Percentiles rank a stretch among this genome's conserved stretches.
These are phyloP conservation scores for Hemiscyllium ocellatum DNA, from an alignment of 2,113 vertebrate species.

Conservation along the genomic window DNA sequence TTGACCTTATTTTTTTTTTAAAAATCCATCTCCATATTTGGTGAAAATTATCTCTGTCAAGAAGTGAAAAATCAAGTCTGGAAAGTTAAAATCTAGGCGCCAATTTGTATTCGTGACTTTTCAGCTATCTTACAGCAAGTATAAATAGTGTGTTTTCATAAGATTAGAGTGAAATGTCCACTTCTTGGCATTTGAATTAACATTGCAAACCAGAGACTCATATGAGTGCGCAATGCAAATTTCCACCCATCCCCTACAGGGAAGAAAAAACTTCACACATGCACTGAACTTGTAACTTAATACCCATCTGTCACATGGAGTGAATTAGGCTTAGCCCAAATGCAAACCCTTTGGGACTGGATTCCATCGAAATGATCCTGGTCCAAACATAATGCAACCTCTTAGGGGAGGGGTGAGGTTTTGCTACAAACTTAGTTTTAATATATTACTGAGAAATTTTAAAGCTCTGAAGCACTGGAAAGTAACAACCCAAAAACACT, in stretches of 20 bases:
- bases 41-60: neutral
- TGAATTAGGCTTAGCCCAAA: conserved; percentile 16
- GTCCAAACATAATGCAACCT: neutral
- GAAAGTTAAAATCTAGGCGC: neutral
- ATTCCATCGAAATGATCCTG: neutral
- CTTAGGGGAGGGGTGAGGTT: neutral
- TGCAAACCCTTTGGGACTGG: conserved; percentile 16
- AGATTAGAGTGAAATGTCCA: conserved; percentile 4
- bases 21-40: neutral
- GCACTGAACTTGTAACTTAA: conserved; percentile 23
- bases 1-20: neutral
- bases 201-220: neutral
- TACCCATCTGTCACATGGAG: conserved; percentile 30
- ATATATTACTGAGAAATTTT: neutral
- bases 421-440: neutral
- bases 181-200: neutral
- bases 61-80: neutral
- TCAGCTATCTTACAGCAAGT: neutral
- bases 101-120: neutral
- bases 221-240: conserved; percentile 15
- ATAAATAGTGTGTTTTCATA: neutral
- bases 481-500: neutral
- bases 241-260: neutral
- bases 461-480: conserved; percentile 18
- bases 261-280: neutral